Evolutionary conservation across 2,888 invertebrate species (phyloP), one percentile per base, ranked within the genome.

Genomic region (Epinotia nisella): DNA sequence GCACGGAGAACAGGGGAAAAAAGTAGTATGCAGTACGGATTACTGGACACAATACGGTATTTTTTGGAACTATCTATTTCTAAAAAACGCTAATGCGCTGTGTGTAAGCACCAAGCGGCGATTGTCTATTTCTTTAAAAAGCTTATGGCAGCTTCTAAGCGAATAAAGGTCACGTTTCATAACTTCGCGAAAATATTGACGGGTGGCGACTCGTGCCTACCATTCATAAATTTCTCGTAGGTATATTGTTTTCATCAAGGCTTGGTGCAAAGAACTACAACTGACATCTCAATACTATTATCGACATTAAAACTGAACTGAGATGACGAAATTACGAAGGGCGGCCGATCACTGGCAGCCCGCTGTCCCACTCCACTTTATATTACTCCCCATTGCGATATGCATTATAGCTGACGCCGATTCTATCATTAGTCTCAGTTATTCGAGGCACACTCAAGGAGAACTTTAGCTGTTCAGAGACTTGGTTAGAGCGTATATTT

Each of bases 391-490:
- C 15, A 9, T 7, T 9, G 55, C 21, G 55, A 39, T 55, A 55
- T 17, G n/a, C 1, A 7, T 29, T 35, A 9, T 19, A 39, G 11
- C 53, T 29, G 51, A 5, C 35, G 19, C 17, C 55, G 41, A 24
- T 13, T 55, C 35, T 3, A 56, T n/a, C 17, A n/a, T n/a, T 15
- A 56, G 24, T 58, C 56, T 24, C 66, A 24, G 55, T 19, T 66
- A 66, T 24, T 41, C 21, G 15, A 56, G n/a, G 39, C 35, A 9
- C 15, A 56, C 55, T 35, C 17, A n/a, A 58, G 15, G 17, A 15
- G n/a, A 62, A n/a, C n/a, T 62, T n/a, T n/a, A 49, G 10, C 10
- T 49, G n/a, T 62, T 66, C 13, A 64, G 24, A 51, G 24, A 29
- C 29, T n/a, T 39, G 19, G 15, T 21, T 55, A 55, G 15, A 4